Conservation (phyloP, 2,888 invertebrate genomes). For the Chesias legatella region DNA sequence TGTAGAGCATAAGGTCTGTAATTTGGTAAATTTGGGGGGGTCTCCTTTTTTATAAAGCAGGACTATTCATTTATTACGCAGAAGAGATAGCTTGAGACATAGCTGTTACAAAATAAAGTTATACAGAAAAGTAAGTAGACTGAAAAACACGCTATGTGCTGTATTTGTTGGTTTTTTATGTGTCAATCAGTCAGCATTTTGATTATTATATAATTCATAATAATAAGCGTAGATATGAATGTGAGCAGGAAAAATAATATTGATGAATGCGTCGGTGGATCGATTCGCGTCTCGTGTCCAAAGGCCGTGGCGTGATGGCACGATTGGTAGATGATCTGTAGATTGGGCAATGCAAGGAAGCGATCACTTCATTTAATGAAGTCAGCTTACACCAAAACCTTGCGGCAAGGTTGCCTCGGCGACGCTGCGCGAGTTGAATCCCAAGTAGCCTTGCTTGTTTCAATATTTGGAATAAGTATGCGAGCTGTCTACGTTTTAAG, state of each 20-base stretch:
- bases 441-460: slow-evolving; percentile 56
- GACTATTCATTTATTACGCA: too few relatives aligned
- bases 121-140: too few relatives aligned
- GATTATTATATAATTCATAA: too few relatives aligned
- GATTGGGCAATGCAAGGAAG: slow-evolving; percentile 28
- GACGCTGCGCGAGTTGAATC: slow-evolving; percentile 60
- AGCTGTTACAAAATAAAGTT: too few relatives aligned
- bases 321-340: slow-evolving; percentile 15
- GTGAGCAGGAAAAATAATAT: slow-evolving; percentile 7
- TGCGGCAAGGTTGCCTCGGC: slow-evolving; percentile 66
- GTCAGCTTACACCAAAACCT: slow-evolving; percentile 55
- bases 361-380: slow-evolving; percentile 38
- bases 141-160: too few relatives aligned
- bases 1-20: too few relatives aligned
- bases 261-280: slow-evolving; percentile 1
- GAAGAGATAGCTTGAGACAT: too few relatives aligned
- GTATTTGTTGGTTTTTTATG: too few relatives aligned
- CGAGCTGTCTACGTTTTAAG: slow-evolving; percentile 20
- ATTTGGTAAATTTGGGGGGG: too few relatives aligned
- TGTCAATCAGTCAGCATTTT: too few relatives aligned
- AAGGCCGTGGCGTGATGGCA: slow-evolving; percentile 7
- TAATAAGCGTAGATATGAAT: background rate
- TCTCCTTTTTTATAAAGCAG: too few relatives aligned
- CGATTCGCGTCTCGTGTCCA: background rate
- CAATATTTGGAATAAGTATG: slow-evolving; percentile 29